These are phyloP conservation scores for Caracal caracal DNA, from an alignment of 2,113 vertebrate genomes.

Conservation along the genomic window DNA sequence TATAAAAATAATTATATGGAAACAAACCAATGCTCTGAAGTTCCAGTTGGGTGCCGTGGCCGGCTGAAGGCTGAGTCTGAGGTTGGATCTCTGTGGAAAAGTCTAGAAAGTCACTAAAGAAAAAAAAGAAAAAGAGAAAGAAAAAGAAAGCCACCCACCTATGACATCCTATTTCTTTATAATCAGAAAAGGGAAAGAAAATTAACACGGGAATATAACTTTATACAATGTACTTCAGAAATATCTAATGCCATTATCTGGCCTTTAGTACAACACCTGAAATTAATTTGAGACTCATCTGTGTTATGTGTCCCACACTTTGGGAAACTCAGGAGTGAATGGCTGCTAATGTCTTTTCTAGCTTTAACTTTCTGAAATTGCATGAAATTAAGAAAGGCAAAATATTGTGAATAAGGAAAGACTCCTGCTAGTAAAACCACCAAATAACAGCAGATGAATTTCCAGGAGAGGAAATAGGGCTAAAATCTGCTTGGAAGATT, in stretches of 20 bases:
- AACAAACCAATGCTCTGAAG: neutral
- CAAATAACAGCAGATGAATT: neutral
- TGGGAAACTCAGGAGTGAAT: neutral
- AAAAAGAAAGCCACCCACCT: neutral
- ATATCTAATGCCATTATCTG: neutral
- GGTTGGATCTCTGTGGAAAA: neutral
- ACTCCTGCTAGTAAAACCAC: neutral
- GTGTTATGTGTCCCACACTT: neutral
- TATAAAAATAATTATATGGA: neutral
- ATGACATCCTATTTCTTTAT: neutral
- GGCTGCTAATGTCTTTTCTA: neutral
- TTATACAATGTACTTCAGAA: neutral
- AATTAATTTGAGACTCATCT: neutral
- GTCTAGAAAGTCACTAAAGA: neutral
- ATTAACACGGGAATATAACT: neutral
- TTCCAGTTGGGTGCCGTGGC: neutral
- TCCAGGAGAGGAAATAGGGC: neutral
- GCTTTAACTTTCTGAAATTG: conserved; percentile 22
- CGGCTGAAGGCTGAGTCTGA: neutral
- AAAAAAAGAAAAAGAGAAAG: neutral
- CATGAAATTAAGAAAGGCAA: neutral
- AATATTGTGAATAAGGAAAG: neutral
- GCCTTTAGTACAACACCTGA: neutral
- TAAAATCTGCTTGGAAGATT: neutral
- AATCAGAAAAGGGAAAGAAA: conserved; percentile 1